Evolutionary conservation across 2,113 vertebrate genomes (phyloP), one percentile per base, ranked within the genome.

Genomic region (Lota lota): DNA sequence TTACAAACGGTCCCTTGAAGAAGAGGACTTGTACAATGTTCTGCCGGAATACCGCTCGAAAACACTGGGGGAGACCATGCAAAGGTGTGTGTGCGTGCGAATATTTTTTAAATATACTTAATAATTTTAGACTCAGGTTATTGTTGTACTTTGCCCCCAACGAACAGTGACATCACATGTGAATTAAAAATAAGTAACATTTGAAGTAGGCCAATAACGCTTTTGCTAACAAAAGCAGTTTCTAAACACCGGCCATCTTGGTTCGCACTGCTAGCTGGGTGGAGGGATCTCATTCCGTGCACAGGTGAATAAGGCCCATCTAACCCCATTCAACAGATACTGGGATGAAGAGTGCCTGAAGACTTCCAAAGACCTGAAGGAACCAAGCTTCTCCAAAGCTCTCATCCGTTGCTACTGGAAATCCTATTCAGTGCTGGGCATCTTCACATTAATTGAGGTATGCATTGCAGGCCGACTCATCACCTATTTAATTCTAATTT

Each of bases 21-120:
- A 97, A 88, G 93, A 97, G 92, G 97, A 99, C 74, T 93, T 99
- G 94, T 99, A 91, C 57, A 88, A 93, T 11, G 93, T 99, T 68
- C 91, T 97, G 17, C 81, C 90, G 0, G 94, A 96, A 77, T 96
- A 98, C 76, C 74, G 88, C 33, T 99, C 96, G 0, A 88, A 94
- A 72, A 88, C 63, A 20, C 89, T 97, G 17, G 97, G 97, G 19
- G 92, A 94, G 61, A 89, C 94, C 0, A 81, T 99, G 47, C 94
- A 96, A 68, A 88, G 95, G 97, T 99, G 2, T 4, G 28, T 33
- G 4, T 33, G 28, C 7, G 4, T 33, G 28, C 6, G 6, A 6
- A 40, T 5, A 10, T 40, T 1, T 24, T 24, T 24, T 24, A 24
- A 24, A 24, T 24, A 24, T 24, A 4, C 24, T 4, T 24, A 24